Base-by-base conservation (phyloP, 2,797 vertebrate species). In the Amazona ochrocephala region DNA sequence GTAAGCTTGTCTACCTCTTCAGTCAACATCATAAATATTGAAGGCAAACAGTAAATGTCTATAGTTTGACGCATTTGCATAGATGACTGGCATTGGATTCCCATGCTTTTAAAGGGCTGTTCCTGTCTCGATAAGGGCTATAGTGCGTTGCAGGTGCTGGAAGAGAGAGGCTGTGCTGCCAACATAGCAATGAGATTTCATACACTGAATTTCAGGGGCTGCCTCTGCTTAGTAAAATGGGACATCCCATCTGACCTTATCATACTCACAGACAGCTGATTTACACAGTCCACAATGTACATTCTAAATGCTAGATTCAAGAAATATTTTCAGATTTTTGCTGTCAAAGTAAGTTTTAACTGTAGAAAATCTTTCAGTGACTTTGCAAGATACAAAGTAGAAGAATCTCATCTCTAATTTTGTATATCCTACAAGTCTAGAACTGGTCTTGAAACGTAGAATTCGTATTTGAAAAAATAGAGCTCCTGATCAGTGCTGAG, bases 11-110 rank as follows among this genome's bases (percentile, higher is more conserved):
- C 94, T 44, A 53, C 84, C 70, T 95, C 67, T 89, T 97, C 85
- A 83, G 82, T 96, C 91, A 90, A 96, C 93, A 91, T 65, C n/a
- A 94, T 86, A 97, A 97, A 97, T 97, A 97, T 84, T 12, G 41
- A 95, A 90, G 62, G 93, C 9, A 47, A 96, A 96, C 90, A 89
- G 93, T 91, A 92, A 78, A 81, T 53, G 92, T 88, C 95, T 95
- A 44, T 68, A 64, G 67, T 56, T 94, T 89, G 90, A 94, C 0
- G 0, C 87, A 89, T 94, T 96, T 95, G 30, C 82, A 65, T 51
- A 91, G 95, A 76, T 95, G 80, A 56, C 53, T 95, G 90, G 76
- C 53, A 77, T 47, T 60, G 34, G 54, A 70, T 92, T 95, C 83
- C 42, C 0, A 0, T 79, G 39, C 30, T 90, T 84, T 95, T 80